Percentiles rank a stretch among this genome's conserved stretches.
Conservation (phyloP, 1,140 invertebrate species). For the Megalonaias nervosa region DNA sequence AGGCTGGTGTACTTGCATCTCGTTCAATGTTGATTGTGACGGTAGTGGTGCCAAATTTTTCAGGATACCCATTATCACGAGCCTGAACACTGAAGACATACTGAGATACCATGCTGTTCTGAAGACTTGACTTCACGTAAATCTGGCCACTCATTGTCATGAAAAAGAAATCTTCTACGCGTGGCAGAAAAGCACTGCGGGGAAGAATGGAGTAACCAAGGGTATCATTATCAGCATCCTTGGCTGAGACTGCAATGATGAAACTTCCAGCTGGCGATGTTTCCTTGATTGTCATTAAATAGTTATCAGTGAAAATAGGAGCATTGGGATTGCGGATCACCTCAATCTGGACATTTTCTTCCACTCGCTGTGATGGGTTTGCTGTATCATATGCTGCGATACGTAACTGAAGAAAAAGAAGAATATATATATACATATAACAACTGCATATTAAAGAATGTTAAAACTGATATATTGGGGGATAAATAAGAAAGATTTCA, state of each 20-base stretch:
- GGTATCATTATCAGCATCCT: constrained; percentile 52
- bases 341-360: constrained; percentile 85
- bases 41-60: constrained; percentile 34
- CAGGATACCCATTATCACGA: constrained; percentile 42
- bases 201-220: constrained; percentile 9
- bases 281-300: constrained; percentile 78
- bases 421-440: neutral
- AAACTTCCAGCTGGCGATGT: constrained; percentile 32
- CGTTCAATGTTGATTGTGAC: constrained; percentile 31
- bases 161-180: constrained; percentile 45
- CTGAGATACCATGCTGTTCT: constrained; percentile 10
- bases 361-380: constrained; percentile 85
- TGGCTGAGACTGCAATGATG: constrained; percentile 46
- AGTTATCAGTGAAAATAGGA: constrained; percentile 78
- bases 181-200: neutral
- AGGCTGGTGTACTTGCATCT: constrained; percentile 27
- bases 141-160: constrained; percentile 44
- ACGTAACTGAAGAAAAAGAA: constrained; percentile 74
- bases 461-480: no score
- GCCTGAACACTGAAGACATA: constrained; percentile 37
- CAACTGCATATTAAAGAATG: no score
- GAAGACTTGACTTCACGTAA: constrained; percentile 37
- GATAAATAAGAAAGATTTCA: no score
- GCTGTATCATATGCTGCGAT: constrained; percentile 90
- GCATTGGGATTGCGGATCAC: constrained; percentile 84